Evolutionary conservation across 2,888 invertebrate genomes (phyloP).

Genomic region (Hedya salicella): DNA sequence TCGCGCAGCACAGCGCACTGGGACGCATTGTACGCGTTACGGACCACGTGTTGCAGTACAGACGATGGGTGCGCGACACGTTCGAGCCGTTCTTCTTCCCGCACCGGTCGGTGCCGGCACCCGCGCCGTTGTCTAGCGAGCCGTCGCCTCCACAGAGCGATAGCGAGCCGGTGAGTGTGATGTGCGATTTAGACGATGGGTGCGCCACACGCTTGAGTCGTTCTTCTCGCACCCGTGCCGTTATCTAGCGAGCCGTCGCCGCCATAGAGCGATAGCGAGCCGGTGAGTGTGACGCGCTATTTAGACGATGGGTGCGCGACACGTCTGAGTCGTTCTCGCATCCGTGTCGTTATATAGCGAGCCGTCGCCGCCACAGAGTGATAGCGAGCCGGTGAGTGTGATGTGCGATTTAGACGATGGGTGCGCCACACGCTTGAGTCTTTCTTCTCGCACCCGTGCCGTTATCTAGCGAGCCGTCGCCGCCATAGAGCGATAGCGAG

Average conservation of each 20-base stretch:
- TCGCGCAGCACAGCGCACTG: slow-evolving; percentile 87
- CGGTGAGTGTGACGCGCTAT: slow-evolving; percentile 51
- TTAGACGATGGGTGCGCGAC: slow-evolving; percentile 77
- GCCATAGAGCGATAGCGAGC: slow-evolving; percentile 56
- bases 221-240: slow-evolving; percentile 62
- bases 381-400: slow-evolving; percentile 61
- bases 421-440: slow-evolving; percentile 53
- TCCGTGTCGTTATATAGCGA: slow-evolving; percentile 45
- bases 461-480: slow-evolving; percentile 44
- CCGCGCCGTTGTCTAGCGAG: slow-evolving; percentile 45
- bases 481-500: slow-evolving; percentile 55
- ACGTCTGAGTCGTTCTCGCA: slow-evolving; percentile 73
- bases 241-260: slow-evolving; percentile 44
- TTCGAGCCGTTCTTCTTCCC: slow-evolving; percentile 79
- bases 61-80: slow-evolving; percentile 79
- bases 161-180: slow-evolving; percentile 60
- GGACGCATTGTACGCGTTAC: slow-evolving; percentile 97
- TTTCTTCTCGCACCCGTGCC: slow-evolving; percentile 62
- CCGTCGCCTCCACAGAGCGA: slow-evolving; percentile 49
- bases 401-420: neutral
- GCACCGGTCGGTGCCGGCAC: slow-evolving; percentile 46
- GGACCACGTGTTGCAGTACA: slow-evolving; percentile 93
- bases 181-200: neutral
- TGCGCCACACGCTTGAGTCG: slow-evolving; percentile 53
- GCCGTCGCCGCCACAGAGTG: slow-evolving; percentile 47